phyloP scores from a whole-genome alignment of 2,797 vertebrate genomes.

The Phaenicophaeus curvirostris region DNA sequence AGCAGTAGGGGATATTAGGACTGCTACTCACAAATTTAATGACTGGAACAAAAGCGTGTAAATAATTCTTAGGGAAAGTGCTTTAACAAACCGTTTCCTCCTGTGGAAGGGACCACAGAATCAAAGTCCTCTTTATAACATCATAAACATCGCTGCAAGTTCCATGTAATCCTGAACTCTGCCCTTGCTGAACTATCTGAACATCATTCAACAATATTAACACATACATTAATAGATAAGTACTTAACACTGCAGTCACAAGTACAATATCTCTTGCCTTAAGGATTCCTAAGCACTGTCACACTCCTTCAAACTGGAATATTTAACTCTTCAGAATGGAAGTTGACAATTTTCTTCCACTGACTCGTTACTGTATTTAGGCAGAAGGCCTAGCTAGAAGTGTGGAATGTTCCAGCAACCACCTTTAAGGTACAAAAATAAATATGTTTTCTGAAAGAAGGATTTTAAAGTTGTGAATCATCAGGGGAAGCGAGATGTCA shows the following conservation, averaged over 20 bases:
- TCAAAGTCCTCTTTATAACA: conserved; percentile 20
- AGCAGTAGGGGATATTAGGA: not conserved
- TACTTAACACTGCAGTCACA: not conserved
- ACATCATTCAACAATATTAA: not conserved
- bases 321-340: not conserved
- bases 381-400: not conserved
- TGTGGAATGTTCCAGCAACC: not conserved
- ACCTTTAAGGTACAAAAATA: not conserved
- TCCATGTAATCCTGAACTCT: conserved; percentile 41
- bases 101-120: not conserved
- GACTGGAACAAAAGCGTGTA: not conserved
- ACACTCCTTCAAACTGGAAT: not conserved
- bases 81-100: not conserved
- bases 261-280: not conserved
- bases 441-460: not conserved
- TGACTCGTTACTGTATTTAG: not conserved
- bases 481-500: conserved; percentile 17
- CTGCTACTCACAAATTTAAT: not conserved
- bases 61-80: not conserved
- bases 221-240: not conserved
- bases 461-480: conserved; percentile 5
- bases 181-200: conserved; percentile 8
- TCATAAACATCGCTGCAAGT: conserved; percentile 13
- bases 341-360: not conserved
- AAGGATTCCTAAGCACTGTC: not conserved